Base-by-base conservation (phyloP, 2,797 vertebrate genomes). In the Rhinichthys osculus region DNA sequence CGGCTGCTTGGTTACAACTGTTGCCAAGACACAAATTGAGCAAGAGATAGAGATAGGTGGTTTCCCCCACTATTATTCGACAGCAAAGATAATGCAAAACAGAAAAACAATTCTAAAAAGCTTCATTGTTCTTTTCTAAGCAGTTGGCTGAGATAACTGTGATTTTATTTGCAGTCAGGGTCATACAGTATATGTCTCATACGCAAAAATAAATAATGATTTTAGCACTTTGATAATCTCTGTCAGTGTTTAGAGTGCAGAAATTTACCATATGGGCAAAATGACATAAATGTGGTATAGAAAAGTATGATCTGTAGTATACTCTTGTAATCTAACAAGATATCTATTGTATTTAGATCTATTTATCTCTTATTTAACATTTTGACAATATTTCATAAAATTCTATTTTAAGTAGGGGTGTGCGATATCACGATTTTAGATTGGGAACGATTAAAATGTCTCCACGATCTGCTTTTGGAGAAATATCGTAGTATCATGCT, bases 1-100 rank as follows among this genome's bases (percentile, higher is more conserved):
- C 62, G 23, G 70, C 82, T 82, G 71, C 82, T 70, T 74, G 54
- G 81, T 44, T 84, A 70, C 79, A 79, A 50, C 64, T 85, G 69
- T 77, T 87, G 66, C 83, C 57, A 85, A 50, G 35, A 64, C 27
- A 66, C 72, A 67, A 38, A 83, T 66, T 67, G 44, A 67, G 30
- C 59, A 69, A 82, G 27, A 71, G 52, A 47, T 30, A 82, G 27
- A 71, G 52, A 47, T 30, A 16, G 54, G 19, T 71, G 66, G 42
- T 79, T 59, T n/a, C 23, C 3, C 54, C 35, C 14, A 35, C 30
- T 30, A 44, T 81, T 35, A 44, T 30, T 80, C 10, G 1, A 69
- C 40, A 59, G 62, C 47, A 66, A 73, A 67, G 44, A 35, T 82
- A 23, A 64, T 52, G n/a, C 52, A 72, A 62, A 44, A 35, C 38